Evolutionary conservation across 2,888 invertebrate genomes (phyloP), one percentile per base, ranked within the genome.

Genomic region (Erebia epiphron): DNA sequence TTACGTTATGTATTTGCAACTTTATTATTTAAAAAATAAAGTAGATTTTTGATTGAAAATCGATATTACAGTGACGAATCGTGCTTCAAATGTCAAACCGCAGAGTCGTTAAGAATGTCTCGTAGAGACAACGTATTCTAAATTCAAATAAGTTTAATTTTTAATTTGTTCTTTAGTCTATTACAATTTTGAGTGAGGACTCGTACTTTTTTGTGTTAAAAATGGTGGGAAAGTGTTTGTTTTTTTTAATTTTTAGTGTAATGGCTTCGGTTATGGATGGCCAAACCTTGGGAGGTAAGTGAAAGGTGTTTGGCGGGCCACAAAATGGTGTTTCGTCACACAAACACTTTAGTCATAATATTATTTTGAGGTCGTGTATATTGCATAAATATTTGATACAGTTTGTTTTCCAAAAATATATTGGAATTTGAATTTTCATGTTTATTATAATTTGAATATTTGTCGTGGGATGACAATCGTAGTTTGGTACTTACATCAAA

Each of bases 281-380:
- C 68, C 90, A 91, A 79, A 88, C 89, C 86, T 89, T 90, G 89
- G 83, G 86, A 69, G 92, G 91, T 91, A 75, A 92, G 92, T 91
- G 90, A 92, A 91, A 91, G 91, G 90, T 67, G 79, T 80, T 82
- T 84, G 82, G n/a, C 41, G 21, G 49, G 18, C 2, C 21, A 63
- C 62, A 63, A 49, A 57, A 58, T 58, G 26, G n/a, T 60, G 26
- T 58, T 61, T 4, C 35, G 61, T 52, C 61, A 52, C 57, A 67
- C 60, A 52, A 67, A 67, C 26, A 18, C 52, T 67, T 60, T 61
- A 35, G 60, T 61, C 58, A 60, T 67, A 67, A 16, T 43, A 61
- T 62, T 62, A 62, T 62, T 60, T 67, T 67, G 52, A 67, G 60
- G 60, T 50, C 60, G 58, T 26, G 13, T 58, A 49, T 58, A 58